phyloP scores from a whole-genome alignment of 2,888 invertebrate species.

The Pammene fasciana region DNA sequence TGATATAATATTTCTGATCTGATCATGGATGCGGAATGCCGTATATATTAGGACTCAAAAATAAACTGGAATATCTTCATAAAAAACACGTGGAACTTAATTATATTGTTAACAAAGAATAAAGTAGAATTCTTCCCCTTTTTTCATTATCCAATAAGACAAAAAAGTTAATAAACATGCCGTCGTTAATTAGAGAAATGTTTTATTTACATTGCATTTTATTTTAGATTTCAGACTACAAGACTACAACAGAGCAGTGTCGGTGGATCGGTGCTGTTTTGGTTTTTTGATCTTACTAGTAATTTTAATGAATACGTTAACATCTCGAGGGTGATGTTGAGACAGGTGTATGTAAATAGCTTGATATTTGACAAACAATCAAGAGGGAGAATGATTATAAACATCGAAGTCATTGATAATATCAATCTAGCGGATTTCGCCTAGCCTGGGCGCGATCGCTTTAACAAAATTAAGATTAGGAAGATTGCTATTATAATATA shows the following conservation, averaged over 20 bases:
- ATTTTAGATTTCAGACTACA: slow-evolving; percentile 80
- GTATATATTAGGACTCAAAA: neutral
- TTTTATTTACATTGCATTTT: slow-evolving; percentile 35
- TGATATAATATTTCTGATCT: too few species aligned
- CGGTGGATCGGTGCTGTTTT: slow-evolving; percentile 57
- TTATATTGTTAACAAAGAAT: slow-evolving; percentile 17
- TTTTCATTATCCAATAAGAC: slow-evolving; percentile 25
- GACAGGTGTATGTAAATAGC: slow-evolving; percentile 49
- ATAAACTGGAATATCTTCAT: too few species aligned
- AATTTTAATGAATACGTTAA: slow-evolving; percentile 55
- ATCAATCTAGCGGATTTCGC: too few species aligned
- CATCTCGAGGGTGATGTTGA: slow-evolving; percentile 51
- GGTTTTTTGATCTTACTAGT: slow-evolving; percentile 63
- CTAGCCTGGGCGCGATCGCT: too few species aligned
- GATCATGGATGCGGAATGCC: too few species aligned
- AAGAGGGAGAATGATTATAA: too few species aligned
- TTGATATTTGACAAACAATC: neutral
- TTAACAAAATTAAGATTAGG: too few species aligned
- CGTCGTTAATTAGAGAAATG: slow-evolving; percentile 60
- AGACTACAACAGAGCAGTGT: slow-evolving; percentile 71
- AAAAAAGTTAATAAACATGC: slow-evolving; percentile 35
- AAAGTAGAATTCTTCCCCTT: neutral
- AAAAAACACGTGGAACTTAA: slow-evolving; percentile 5
- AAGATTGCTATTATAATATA: too few species aligned
- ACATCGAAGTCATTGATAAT: too few species aligned